These are phyloP conservation scores for Lasiurus borealis DNA, from an alignment of 2,113 vertebrate genomes.

Conservation along the genomic window DNA sequence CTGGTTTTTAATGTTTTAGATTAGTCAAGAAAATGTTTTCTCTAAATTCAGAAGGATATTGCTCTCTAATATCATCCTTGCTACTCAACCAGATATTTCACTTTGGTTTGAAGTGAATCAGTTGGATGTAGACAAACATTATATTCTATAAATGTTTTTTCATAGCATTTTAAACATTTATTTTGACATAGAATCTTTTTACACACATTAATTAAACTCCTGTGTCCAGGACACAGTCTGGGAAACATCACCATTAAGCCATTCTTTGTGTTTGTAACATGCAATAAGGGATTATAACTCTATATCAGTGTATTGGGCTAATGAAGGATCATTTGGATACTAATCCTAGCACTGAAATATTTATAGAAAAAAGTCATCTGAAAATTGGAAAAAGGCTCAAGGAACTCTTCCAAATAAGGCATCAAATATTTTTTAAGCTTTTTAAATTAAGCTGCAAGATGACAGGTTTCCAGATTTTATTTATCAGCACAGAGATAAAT, in stretches of 20 bases:
- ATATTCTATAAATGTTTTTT: conserved; percentile 15
- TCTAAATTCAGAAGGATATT: not conserved
- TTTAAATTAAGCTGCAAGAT: conserved; percentile 80
- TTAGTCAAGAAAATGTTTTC: not conserved
- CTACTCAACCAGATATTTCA: not conserved
- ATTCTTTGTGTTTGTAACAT: not conserved
- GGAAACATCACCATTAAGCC: not conserved
- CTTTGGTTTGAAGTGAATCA: not conserved
- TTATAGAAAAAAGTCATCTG: not conserved
- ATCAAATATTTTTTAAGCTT: conserved; percentile 73
- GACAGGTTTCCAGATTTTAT: conserved; percentile 77
- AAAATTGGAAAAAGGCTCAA: conserved; percentile 40
- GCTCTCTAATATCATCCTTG: not conserved
- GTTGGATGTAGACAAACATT: conserved; percentile 11
- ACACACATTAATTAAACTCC: not conserved
- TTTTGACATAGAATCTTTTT: conserved; percentile 28
- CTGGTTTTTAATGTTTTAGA: not conserved
- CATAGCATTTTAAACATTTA: conserved; percentile 19
- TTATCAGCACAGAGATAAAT: conserved; percentile 74
- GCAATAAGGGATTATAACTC: conserved; percentile 9
- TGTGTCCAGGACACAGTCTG: not conserved
- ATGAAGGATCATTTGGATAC: conserved; percentile 16
- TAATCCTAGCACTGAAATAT: conserved; percentile 54
- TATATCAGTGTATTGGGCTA: not conserved
- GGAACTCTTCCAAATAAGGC: conserved; percentile 44